Evolutionary conservation across 2,113 vertebrate genomes (phyloP).

Genomic region (Mionectes macconnelli): DNA sequence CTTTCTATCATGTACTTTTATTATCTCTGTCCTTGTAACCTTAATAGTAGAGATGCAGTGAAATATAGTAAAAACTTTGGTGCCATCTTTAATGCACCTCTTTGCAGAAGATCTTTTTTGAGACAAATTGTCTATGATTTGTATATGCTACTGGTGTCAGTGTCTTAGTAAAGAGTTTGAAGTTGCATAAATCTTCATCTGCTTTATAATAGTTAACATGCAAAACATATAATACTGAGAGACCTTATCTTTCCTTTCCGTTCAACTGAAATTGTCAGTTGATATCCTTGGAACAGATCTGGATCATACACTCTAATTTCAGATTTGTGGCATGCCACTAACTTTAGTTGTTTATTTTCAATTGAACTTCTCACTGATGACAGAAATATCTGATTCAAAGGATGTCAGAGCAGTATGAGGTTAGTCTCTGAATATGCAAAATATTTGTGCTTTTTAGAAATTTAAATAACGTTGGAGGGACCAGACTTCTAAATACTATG

Average conservation of each 20-base stretch:
- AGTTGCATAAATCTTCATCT: background rate
- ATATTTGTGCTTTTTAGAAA: background rate
- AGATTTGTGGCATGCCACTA: background rate
- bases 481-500: background rate
- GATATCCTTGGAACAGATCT: background rate
- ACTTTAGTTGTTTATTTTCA: background rate
- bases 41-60: background rate
- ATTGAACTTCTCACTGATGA: background rate
- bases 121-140: background rate
- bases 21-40: background rate
- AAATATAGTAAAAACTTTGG: background rate
- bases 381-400: background rate
- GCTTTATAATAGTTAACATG: background rate
- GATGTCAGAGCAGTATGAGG: background rate
- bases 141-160: background rate
- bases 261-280: background rate
- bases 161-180: background rate
- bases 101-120: background rate
- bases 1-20: background rate
- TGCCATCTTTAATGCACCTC: background rate
- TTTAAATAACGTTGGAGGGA: background rate
- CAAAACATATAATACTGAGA: background rate
- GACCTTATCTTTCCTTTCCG: background rate
- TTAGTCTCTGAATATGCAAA: background rate
- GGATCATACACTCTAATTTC: background rate